Evolutionary conservation across 2,888 invertebrate species (phyloP).

Genomic region (Congeria kusceri): DNA sequence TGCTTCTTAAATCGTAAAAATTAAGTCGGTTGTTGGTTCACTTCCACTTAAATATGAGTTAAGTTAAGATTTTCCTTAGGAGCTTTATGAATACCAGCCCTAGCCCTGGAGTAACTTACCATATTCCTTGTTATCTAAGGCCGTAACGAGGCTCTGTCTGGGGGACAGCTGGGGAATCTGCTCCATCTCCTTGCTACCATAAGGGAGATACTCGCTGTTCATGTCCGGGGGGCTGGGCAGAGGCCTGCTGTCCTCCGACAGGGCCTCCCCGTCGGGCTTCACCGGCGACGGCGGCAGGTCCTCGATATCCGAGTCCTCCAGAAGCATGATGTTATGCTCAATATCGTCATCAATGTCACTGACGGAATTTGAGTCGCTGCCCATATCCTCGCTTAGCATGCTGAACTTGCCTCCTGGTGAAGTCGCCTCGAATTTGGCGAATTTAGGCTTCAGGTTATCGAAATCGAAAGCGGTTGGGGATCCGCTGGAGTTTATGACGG

Average conservation of each 20-base stretch:
- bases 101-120: slow-evolving; percentile 24
- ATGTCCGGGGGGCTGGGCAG: slow-evolving; percentile 73
- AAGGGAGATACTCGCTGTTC: slow-evolving; percentile 57
- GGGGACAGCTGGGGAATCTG: slow-evolving; percentile 56
- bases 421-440: slow-evolving; percentile 29
- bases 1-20: too few species aligned
- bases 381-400: slow-evolving; percentile 73
- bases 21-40: too few species aligned
- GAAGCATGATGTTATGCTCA: slow-evolving; percentile 61
- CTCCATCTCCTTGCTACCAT: slow-evolving; percentile 51
- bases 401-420: slow-evolving; percentile 69
- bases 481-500: slow-evolving; percentile 47
- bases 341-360: slow-evolving; percentile 38
- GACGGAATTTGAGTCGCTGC: slow-evolving; percentile 66
- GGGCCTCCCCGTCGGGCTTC: slow-evolving; percentile 67
- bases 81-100: neutral
- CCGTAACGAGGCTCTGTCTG: slow-evolving; percentile 52
- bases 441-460: slow-evolving; percentile 40
- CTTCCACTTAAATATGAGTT: too few species aligned
- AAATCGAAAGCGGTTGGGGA: slow-evolving; percentile 61
- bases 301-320: slow-evolving; percentile 74
- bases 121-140: slow-evolving; percentile 49
- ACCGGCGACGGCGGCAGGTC: slow-evolving; percentile 72
- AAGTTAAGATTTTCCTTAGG: neutral
- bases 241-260: slow-evolving; percentile 75